A percentile compares a stretch with the other conserved stretches of the same genome.
phyloP scores from a whole-genome alignment of 2,113 vertebrate species.

The Anoplopoma fimbria region DNA sequence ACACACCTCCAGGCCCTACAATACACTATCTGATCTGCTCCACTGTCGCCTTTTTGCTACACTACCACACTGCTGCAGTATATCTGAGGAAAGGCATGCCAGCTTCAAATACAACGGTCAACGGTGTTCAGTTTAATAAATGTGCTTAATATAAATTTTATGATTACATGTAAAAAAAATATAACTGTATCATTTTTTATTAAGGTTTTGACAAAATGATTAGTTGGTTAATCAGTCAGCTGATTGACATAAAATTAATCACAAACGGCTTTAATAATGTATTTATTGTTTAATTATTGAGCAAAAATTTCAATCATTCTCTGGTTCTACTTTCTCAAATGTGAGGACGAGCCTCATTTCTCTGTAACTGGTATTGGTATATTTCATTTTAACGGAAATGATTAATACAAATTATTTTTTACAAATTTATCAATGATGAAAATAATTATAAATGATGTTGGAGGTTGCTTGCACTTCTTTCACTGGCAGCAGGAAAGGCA shows the following conservation, averaged over 20 bases:
- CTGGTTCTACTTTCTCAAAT: not conserved
- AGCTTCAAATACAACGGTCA: not conserved
- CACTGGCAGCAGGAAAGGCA: not conserved
- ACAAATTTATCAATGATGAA: not conserved
- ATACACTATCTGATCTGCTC: conserved; percentile 58
- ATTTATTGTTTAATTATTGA: not conserved
- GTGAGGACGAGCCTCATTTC: not conserved
- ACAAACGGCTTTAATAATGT: not conserved
- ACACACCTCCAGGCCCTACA: conserved; percentile 75
- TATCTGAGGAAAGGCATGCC: not conserved
- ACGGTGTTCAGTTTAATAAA: not conserved
- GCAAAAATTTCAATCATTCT: not conserved
- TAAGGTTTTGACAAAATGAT: not conserved
- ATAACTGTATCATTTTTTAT: not conserved
- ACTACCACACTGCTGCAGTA: not conserved
- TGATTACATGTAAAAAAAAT: not conserved
- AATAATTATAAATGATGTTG: not conserved
- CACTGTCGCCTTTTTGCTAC: conserved; percentile 50
- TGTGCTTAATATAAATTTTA: not conserved
- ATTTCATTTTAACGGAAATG: not conserved
- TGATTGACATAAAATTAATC: not conserved
- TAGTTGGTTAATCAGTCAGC: not conserved
- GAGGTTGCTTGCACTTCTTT: not conserved
- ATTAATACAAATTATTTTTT: not conserved
- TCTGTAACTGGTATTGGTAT: not conserved